Base-by-base conservation (phyloP, 2,888 invertebrate genomes). In the Tinea pellionella region DNA sequence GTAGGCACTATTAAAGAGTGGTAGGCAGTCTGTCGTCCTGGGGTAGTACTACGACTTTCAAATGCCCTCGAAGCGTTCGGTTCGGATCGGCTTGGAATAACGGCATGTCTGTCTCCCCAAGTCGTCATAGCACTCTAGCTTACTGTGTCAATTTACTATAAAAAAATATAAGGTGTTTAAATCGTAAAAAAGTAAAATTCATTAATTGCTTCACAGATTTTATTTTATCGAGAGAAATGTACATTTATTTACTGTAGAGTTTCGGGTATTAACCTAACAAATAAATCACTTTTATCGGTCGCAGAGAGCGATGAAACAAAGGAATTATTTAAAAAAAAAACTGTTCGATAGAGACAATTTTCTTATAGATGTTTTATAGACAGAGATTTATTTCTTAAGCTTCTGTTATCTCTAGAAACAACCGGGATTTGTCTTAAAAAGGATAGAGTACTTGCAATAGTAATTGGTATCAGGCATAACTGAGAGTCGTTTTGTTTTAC, bases 341-440 rank as follows among this genome's bases (percentile, higher is more conserved):
- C 63, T 64, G 56, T 63, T 63, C 65, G 67, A 69, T 68, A 62
- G 66, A 64, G 60, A 63, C 67, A 68, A n/a, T n/a, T n/a, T n/a
- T n/a, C n/a, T n/a, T 67, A 68, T 70, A 72, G 70, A 66, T 63
- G 66, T 65, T 65, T 65, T 63, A 63, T 63, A 66, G 66, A 67
- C 65, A 64, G 63, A 65, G 67, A 71, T 70, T 69, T 69, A 69
- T 71, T 64, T 66, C 61, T 61, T 63, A 61, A 63, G 64, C 62
- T 61, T 42, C 57, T 56, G 62, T 62, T 63, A 64, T 63, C 61
- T 59, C 43, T 43, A 24, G 60, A 59, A 62, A 58, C 32, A 62
- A 51, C 24, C 37, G 60, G 57, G 63, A 61, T 62, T 63, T 62
- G 56, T 62, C 61, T 62, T 62, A 61, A 61, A 61, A 41, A 60